Percentiles rank a stretch among this genome's conserved stretches.
These are phyloP conservation scores for Fragum fragum DNA, from an alignment of 2,888 invertebrate species.

Conservation along the genomic window DNA sequence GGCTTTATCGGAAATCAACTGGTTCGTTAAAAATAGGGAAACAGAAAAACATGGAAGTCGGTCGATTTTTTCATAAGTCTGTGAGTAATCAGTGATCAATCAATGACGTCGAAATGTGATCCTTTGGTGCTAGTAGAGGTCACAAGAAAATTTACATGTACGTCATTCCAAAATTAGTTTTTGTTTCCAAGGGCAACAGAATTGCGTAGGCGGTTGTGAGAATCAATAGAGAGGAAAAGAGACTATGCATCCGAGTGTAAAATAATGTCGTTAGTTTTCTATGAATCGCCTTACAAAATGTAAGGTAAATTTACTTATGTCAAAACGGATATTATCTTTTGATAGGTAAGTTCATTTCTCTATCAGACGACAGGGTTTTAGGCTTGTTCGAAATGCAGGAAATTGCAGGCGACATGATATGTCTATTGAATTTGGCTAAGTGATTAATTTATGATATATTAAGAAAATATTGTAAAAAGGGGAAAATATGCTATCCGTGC, in stretches of 20 bases:
- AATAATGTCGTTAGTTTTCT: slow-evolving; percentile 28
- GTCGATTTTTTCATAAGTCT: slow-evolving; percentile 7
- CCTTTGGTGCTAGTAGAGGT: slow-evolving; percentile 18
- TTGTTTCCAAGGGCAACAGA: slow-evolving; percentile 58
- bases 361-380: not conserved
- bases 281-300: slow-evolving; percentile 13
- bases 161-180: slow-evolving; percentile 52
- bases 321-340: slow-evolving; percentile 8
- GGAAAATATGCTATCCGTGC: too few species aligned
- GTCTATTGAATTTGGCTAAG: too few species aligned
- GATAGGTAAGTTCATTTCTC: slow-evolving; percentile 5
- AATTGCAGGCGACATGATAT: too few species aligned
- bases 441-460: too few species aligned
- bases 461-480: too few species aligned
- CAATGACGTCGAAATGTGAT: slow-evolving; percentile 8
- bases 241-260: slow-evolving; percentile 17
- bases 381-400: not conserved
- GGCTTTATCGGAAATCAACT: not conserved
- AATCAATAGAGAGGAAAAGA: slow-evolving; percentile 32
- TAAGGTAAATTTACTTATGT: slow-evolving; percentile 23
- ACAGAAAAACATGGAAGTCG: not conserved
- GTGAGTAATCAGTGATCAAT: slow-evolving; percentile 17
- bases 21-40: not conserved
- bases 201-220: slow-evolving; percentile 51
- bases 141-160: slow-evolving; percentile 43